Evolutionary conservation across 1,140 invertebrate species (phyloP), one percentile per base, ranked within the genome.

Genomic region (Theocolax elegans): DNA sequence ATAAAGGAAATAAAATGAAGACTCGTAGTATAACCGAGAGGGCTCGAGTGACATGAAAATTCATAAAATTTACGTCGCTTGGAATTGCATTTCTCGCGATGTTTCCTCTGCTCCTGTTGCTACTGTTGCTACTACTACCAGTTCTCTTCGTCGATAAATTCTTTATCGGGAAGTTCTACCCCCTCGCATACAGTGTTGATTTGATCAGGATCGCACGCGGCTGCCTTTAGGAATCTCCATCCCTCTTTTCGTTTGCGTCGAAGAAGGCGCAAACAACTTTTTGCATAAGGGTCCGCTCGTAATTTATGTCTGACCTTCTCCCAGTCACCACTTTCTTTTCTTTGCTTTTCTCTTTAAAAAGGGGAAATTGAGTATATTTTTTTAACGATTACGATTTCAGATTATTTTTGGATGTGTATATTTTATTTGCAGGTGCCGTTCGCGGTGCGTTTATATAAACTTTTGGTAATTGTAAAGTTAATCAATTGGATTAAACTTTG

Each of bases 61-160:
- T 75, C 70, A 75, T 74, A 72, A 77, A 77, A 75, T 77, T 77
- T 72, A 76, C 72, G 67, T 67, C 35, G 60, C 29, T 51, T 60
- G 59, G 63, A 75, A 75, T 73, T 73, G 69, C 75, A 71, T 73
- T 76, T 75, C 75, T 73, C 70, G 31, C 58, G 67, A 74, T 71
- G 72, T 74, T 75, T 72, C 72, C 72, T 72, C 31, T 35, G 4
- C 19, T 31, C 13, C 21, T 53, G 15, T 17, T 15, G 29, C 27
- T 12, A 25, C 44, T 42, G 64, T 38, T 49, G 46, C 23, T 49
- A 19, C 21, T 21, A 8, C 46, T 17, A 49, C 38, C n/a, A n/a
- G n/a, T n/a, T n/a, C n/a, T n/a, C n/a, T n/a, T n/a, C 25, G 51
- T 27, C 74, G 68, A 75, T 75, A 75, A 77, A 77, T 73, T 71